Base-by-base conservation (phyloP, 1,140 invertebrate species). In the Drosophila sp. region DNA sequence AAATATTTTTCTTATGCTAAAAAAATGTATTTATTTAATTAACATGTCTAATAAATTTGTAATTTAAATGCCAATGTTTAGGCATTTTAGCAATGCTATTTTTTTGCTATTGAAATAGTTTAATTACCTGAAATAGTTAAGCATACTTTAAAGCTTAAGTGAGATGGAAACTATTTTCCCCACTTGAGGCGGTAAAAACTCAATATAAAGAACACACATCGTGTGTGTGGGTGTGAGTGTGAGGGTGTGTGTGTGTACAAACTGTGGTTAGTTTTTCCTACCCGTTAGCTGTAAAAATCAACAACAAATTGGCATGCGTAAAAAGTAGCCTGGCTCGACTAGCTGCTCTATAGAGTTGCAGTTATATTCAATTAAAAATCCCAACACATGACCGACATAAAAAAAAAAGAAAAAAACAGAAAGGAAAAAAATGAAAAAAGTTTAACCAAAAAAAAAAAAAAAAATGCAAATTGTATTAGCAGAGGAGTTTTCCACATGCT, bases 401-500 rank as follows among this genome's bases (percentile, higher is more conserved):
- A 50, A 50, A 50, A 33, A 17, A 56, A 0, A 61, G 69, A 56
- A 33, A 44, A 32, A 56, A 70, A 70, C 47, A 10, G 10, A 40
- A 33, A 33, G 17, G 17, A 17, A 17, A 17, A 17, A 17, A 17
- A 33, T 33, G 3, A 33, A 10, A 41, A 41, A 44, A 17, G 41
- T 44, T 44, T 44, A 50, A 27, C 44, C 44, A 32, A 68, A 54
- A 50, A 58, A 29, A 23, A 44, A 61, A 72, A 57, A 69, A 72
- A 87, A 86, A 79, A 79, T 82, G 79, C 76, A 87, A 87, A 83
- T 83, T 83, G 71, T 83, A 79, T 86, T 83, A 79, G 79, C 61
- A 50, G 60, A 74, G 66, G 56, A 60, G 35, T 54, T 17, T 60
- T 47, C 63, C 27, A 61, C 5, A 33, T 50, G 55, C 10, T 50